Percentiles rank a stretch among this genome's conserved stretches.
Conservation (phyloP, 2,113 vertebrate genomes). For the Microcebus ravelobensis region DNA sequence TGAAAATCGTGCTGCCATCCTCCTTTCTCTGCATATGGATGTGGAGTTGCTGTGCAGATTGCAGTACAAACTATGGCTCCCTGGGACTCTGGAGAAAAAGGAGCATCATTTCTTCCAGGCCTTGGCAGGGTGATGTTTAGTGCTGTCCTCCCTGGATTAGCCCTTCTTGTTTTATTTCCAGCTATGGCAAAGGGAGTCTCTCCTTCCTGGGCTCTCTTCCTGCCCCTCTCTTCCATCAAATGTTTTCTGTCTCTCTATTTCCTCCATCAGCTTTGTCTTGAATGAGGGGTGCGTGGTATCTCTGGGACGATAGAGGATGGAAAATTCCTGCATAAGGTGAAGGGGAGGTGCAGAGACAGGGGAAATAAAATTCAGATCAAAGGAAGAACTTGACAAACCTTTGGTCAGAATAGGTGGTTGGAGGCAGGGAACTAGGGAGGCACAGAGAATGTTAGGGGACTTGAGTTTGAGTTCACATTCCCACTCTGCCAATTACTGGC, state of each 20-base stretch:
- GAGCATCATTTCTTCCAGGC: neutral
- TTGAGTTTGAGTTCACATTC: neutral
- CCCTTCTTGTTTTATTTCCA: neutral
- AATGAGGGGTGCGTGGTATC: neutral
- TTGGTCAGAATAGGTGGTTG: neutral
- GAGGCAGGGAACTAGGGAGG: neutral
- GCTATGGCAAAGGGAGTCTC: neutral
- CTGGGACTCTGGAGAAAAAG: conserved; percentile 20
- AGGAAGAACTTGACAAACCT: neutral
- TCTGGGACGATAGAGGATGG: neutral
- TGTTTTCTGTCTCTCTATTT: neutral
- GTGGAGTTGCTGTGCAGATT: neutral
- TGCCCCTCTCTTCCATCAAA: neutral
- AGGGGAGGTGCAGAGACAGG: neutral
- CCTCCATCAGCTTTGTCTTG: neutral
- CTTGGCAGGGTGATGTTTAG: neutral
- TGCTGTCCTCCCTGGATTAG: neutral
- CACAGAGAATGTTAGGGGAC: neutral
- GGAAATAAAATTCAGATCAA: neutral
- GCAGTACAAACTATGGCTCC: neutral
- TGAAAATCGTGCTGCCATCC: neutral
- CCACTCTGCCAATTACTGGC: neutral
- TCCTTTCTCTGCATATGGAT: conserved; percentile 21
- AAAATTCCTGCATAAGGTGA: neutral
- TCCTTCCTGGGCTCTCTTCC: neutral